Evolutionary conservation across 2,888 invertebrate species (phyloP), one percentile per base, ranked within the genome.

Genomic region (Automeris io): DNA sequence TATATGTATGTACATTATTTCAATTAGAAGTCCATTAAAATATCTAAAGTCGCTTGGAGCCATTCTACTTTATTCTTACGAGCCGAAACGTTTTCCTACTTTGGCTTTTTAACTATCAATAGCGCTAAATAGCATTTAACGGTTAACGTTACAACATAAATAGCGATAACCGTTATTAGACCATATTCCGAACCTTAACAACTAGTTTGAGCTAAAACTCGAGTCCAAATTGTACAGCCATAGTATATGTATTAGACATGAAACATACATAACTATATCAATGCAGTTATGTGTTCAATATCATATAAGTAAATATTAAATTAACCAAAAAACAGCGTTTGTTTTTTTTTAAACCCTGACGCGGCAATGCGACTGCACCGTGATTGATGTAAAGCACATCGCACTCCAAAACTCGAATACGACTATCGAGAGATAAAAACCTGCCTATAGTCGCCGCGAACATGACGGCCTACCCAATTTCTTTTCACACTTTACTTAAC

Each of bases 41-140:
- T 40, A 21, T 50, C 60, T 61, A 63, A 56, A 37, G 33, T 51
- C 37, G 53, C 61, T 61, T 46, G 47, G 43, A 61, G 62, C 61
- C 56, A 11, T 41, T 29, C 54, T 57, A 56, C 46, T 33, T 43
- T 45, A 44, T 29, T 41, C 49, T 50, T 48, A 52, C 37, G 40
- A 47, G 56, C 56, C 57, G 54, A 55, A 49, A 50, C 43, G 50
- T 39, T 36, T 31, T 43, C 40, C 42, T 43, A 42, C 46, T 50
- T 50, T 51, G 45, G 47, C 48, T 54, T 47, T 41, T 33, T 41
- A 35, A 42, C 48, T 54, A 57, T 45, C 49, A 29, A 41, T 49
- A 49, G 41, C 48, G 45, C 47, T 53, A 57, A 56, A 48, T 54
- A 58, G 47, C 53, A 39, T 39, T n/a, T n/a, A n/a, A 33, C 16